These are phyloP conservation scores for Theodoxus fluviatilis DNA, from an alignment of 2,888 invertebrate species.

Conservation along the genomic window DNA sequence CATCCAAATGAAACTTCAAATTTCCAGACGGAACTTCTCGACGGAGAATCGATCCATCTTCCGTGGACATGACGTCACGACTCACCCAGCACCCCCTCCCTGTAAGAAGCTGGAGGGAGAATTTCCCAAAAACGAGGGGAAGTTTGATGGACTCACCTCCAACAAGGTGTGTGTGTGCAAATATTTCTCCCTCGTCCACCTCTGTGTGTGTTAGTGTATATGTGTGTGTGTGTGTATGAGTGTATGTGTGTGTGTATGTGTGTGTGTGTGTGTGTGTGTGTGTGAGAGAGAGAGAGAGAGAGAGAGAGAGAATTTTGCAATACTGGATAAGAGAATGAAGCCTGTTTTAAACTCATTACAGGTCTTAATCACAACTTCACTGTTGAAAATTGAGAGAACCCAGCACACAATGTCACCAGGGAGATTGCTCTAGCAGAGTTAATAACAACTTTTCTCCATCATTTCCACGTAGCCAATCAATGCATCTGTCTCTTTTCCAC, in stretches of 20 bases:
- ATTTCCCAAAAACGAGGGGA: conserved; percentile 46
- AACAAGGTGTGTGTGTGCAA: conserved; percentile 46
- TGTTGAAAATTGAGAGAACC: too few species aligned
- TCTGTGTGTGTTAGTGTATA: neutral
- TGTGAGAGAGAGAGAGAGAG: neutral
- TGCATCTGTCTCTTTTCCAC: too few species aligned
- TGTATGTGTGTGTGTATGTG: neutral
- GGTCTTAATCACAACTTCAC: too few species aligned
- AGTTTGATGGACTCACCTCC: conserved; percentile 51
- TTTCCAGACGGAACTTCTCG: conserved; percentile 49
- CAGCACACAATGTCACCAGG: too few species aligned
- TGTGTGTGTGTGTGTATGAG: neutral
- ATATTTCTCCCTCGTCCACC: neutral
- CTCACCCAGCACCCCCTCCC: conserved; percentile 52
- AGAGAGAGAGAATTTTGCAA: neutral
- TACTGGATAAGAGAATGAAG: too few species aligned
- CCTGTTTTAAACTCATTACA: too few species aligned
- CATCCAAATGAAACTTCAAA: neutral
- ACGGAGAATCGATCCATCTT: conserved; percentile 59
- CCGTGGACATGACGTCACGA: conserved; percentile 53
- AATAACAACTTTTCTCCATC: too few species aligned
- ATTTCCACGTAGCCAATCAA: too few species aligned
- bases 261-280: neutral
- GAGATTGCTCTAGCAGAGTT: too few species aligned
- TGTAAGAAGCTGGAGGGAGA: conserved; percentile 46